Evolutionary conservation across 2,113 vertebrate genomes (phyloP).

Genomic region (Onychostruthus taczanowskii): DNA sequence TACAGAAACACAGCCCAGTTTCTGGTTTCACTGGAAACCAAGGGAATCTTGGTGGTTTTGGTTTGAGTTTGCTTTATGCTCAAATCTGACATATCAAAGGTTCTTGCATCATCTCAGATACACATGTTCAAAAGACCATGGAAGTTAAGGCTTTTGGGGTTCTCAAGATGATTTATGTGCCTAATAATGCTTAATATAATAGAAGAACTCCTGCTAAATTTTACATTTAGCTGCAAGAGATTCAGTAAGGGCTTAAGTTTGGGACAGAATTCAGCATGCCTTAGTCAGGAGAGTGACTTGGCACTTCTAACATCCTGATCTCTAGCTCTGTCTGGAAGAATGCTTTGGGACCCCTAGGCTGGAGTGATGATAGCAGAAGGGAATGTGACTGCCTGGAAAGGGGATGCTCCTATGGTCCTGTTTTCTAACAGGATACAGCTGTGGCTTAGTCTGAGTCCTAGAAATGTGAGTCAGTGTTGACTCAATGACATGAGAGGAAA

Average conservation of each 20-base stretch:
- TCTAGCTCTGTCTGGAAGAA: not conserved
- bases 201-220: not conserved
- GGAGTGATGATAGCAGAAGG: not conserved
- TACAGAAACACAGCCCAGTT: not conserved
- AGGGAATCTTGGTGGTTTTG: not conserved
- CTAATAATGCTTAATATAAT: not conserved
- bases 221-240: not conserved
- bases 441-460: not conserved
- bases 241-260: not conserved
- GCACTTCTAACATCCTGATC: not conserved
- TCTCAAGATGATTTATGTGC: fast-evolving
- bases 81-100: not conserved
- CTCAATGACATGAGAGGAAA: not conserved
- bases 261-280: not conserved
- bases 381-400: not conserved
- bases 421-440: not conserved
- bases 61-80: not conserved
- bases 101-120: not conserved
- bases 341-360: not conserved
- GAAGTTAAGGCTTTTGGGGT: not conserved
- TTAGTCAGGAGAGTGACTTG: not conserved
- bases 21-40: not conserved
- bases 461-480: not conserved
- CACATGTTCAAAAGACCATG: not conserved
- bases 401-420: not conserved